Base-by-base conservation (phyloP, 2,113 vertebrate genomes). In the Aptenodytes forsteri region DNA sequence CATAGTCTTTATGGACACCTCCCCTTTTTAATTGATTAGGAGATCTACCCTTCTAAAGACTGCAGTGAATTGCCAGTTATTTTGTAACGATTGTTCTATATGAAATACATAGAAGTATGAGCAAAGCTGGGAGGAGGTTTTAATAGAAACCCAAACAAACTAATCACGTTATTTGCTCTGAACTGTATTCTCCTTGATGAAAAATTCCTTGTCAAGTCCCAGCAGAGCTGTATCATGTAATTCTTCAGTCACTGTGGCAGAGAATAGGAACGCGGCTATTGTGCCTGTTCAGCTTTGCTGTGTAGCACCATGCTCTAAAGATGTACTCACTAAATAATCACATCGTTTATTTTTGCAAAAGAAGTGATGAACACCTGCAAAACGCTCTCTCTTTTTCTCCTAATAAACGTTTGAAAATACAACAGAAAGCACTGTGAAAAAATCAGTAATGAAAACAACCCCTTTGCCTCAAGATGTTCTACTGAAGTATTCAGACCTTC, bases 401-500 rank as follows among this genome's bases (percentile, higher is more conserved):
- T 29, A 42, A 62, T 25, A 91, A 83, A 91, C 3, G 47, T 62
- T 42, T 90, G 86, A 92, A 97, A 97, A 88, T 13, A 32, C 42
- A 90, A 87, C 42, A 93, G 69, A 96, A 96, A 85, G 36, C 34
- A 34, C 95, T 77, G 50, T 76, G 78, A 69, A 65, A 80, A 94
- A 90, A 38, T 7, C 36, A 36, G 36, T 25, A 58, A 67, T 44
- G 79, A 71, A 95, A 93, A 62, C 38, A 66, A 70, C 2, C 5
- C 30, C 21, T 59, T 80, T 86, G 38, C 19, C 40, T 78, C 64
- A 32, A 49, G 52, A 59, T n/a, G 30, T 79, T 56, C 4, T 7
- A 47, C 61, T 79, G 46, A 72, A 65, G 38, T 11, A 61, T 89
- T 87, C 77, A n/a, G n/a, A 86, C 44, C 27, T 92, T 67, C 54